Conservation (phyloP, 2,797 vertebrate species). For the Dallia pectoralis region DNA sequence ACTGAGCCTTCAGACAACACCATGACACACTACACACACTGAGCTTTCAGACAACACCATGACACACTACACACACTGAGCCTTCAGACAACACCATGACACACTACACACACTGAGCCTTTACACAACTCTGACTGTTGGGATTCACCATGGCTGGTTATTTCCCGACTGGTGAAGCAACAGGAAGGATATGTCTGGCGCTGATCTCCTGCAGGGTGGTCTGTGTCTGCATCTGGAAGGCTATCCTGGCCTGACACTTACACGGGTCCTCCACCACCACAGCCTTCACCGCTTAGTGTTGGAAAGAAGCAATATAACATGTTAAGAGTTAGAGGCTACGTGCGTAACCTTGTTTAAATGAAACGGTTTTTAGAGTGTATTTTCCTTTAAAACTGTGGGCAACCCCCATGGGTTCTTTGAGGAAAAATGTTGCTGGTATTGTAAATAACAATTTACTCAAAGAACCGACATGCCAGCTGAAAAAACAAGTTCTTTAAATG, state of each 20-base stretch:
- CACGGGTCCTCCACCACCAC: conserved; percentile 80
- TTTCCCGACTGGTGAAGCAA: conserved; percentile 17
- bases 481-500: too few species aligned
- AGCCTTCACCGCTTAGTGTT: conserved; percentile 73
- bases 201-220: conserved; percentile 82
- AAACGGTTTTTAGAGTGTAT: too few species aligned
- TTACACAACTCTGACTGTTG: background rate
- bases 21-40: background rate
- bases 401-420: too few species aligned
- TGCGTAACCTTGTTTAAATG: too few species aligned
- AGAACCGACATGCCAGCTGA: too few species aligned
- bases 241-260: conserved; percentile 85
- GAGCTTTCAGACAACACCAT: background rate
- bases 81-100: background rate
- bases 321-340: conserved; percentile 37
- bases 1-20: background rate
- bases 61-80: background rate
- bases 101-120: background rate
- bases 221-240: conserved; percentile 84
- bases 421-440: too few species aligned
- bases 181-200: conserved; percentile 89
- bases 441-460: too few species aligned
- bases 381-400: too few species aligned
- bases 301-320: conserved; percentile 51
- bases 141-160: background rate